Conservation (phyloP, 2,113 vertebrate genomes). For the Entosphenus tridentatus region DNA sequence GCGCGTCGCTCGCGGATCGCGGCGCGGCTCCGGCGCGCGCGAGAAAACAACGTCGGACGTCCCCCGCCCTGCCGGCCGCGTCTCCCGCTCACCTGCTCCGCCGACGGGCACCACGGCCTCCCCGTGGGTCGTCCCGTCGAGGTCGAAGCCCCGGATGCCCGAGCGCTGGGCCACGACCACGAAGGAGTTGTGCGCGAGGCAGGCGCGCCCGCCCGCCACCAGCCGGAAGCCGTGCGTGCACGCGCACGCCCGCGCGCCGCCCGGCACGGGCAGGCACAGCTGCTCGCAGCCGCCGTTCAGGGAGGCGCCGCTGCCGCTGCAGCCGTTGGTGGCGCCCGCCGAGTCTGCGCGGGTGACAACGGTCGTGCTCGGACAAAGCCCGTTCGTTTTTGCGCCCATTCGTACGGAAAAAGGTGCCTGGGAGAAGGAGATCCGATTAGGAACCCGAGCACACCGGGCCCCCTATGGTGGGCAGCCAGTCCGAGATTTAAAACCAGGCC, state of each 20-base stretch:
- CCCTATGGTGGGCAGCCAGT: too few relatives aligned
- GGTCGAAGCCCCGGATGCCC: constrained; percentile 26
- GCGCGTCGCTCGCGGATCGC: constrained; percentile 18
- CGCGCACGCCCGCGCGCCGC: constrained; percentile 20
- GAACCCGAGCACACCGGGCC: too few relatives aligned
- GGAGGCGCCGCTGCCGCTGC: constrained; percentile 14
- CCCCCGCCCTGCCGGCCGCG: not conserved
- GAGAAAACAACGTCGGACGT: too few relatives aligned
- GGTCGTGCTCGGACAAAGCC: too few relatives aligned
- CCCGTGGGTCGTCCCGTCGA: constrained; percentile 31
- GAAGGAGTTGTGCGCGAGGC: constrained; percentile 24
- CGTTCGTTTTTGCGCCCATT: too few relatives aligned
- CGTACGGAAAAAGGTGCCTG: too few relatives aligned
- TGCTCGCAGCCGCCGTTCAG: constrained; percentile 28
- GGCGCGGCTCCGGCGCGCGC: constrained; percentile 8
- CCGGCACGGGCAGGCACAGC: constrained; percentile 25
- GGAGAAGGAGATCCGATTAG: too few relatives aligned
- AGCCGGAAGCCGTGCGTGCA: constrained; percentile 26
- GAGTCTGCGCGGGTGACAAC: constrained; percentile 12
- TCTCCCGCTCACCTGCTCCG: constrained; percentile 19
- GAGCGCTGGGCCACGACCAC: constrained; percentile 20
- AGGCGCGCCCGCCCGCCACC: constrained; percentile 19
- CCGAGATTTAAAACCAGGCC: too few relatives aligned
- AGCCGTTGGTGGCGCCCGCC: constrained; percentile 23
- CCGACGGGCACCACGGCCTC: constrained; percentile 28